Percentiles rank a stretch among this genome's conserved stretches.
Evolutionary conservation across 2,113 vertebrate species (phyloP).

Genomic region (Etheostoma cragini): DNA sequence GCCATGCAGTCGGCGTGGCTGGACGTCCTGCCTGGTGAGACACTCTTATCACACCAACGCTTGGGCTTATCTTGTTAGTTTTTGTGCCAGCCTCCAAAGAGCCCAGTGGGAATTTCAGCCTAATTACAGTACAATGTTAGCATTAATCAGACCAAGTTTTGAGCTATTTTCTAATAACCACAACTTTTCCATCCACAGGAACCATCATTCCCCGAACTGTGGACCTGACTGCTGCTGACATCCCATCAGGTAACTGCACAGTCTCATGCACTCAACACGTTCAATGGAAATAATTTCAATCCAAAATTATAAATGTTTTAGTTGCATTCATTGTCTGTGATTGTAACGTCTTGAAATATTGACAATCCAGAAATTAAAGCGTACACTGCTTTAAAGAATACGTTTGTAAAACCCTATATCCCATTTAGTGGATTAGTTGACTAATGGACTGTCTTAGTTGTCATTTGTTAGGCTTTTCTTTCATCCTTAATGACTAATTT

Average conservation of each 20-base stretch:
- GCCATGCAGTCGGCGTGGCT: constrained; percentile 94
- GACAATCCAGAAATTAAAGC: background rate
- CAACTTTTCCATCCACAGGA: constrained; percentile 42
- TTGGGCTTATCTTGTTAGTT: rapidly evolving
- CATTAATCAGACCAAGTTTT: background rate
- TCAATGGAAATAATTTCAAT: background rate
- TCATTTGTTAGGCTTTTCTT: too few relatives aligned
- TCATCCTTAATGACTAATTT: too few relatives aligned
- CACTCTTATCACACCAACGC: background rate
- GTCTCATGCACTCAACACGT: background rate
- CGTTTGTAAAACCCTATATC: too few relatives aligned
- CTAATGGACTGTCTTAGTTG: too few relatives aligned
- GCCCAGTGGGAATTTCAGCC: background rate
- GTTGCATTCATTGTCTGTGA: background rate
- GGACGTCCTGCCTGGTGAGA: constrained; percentile 89
- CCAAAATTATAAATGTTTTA: background rate
- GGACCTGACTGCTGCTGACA: constrained; percentile 40
- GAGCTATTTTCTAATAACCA: constrained; percentile 2
- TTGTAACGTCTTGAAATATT: background rate
- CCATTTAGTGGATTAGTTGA: too few relatives aligned
- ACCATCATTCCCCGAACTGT: constrained; percentile 45
- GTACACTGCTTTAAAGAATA: background rate
- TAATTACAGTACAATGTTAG: background rate
- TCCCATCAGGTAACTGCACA: constrained; percentile 58
- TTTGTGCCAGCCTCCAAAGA: background rate